Base-by-base conservation (phyloP, 2,888 invertebrate species). In the Microplitis deprimator region DNA sequence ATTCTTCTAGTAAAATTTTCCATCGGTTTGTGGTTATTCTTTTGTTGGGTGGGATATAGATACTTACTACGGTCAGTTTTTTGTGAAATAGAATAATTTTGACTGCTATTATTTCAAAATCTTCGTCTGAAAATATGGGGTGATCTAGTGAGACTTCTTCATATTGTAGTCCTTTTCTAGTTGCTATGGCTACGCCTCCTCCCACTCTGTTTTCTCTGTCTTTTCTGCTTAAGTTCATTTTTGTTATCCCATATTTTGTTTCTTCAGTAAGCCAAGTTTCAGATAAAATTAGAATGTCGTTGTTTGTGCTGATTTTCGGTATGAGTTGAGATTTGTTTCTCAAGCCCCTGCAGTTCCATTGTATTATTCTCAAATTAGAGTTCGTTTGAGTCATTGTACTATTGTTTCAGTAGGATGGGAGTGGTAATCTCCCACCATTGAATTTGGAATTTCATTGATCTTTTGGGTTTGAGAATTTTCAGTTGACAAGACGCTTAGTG, bases 31-130 rank as follows among this genome's bases (percentile, higher is more conserved):
- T 2, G 5, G 16, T 41, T 13, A 38, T 29, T 5, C 20, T 17
- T 20, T 38, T 7, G n/a, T 60, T 50, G 20, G 61, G 60, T 29
- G 20, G 38, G 17, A 20, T 72, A 29, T 72, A 72, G 7, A 60
- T 4, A 17, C 72, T 72, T 59, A 59, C 13, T 8, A 1, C 1
- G 10, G 13, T 10, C 13, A 10, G 59, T 13, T 8, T 13, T 13
- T 10, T 59, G 59, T 59, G 8, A 59, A 10, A 59, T 13, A 13
- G 59, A 10, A 10, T 1, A 1, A 59, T 59, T 59, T 59, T 59
- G 59, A 59, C 13, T 10, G 59, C 59, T 8, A 59, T 13, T 13
- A 59, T 59, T 59, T 59, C 59, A 13, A 59, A 59, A 10, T 59
- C 59, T 59, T 13, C 59, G 8, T 13, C 59, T 8, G 10, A 10